Evolutionary conservation across 2,113 vertebrate genomes (phyloP).

Genomic region (Physeter macrocephalus): DNA sequence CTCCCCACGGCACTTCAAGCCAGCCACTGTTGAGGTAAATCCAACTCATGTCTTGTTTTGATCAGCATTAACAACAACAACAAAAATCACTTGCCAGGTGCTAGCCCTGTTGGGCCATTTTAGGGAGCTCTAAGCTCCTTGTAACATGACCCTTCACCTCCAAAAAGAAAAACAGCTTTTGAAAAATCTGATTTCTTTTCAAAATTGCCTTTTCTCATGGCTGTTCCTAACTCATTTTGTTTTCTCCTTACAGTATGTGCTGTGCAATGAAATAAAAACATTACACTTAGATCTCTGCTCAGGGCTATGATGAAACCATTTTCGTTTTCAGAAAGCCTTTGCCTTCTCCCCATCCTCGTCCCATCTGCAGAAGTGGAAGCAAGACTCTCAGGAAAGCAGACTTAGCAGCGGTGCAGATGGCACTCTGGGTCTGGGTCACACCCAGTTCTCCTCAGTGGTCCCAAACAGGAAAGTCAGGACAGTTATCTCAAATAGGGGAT

Average conservation of each 20-base stretch:
- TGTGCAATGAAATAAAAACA: not conserved
- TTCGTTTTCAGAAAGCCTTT: not conserved
- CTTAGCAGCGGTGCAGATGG: not conserved
- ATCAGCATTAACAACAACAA: not conserved
- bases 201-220: not conserved
- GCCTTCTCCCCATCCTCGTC: not conserved
- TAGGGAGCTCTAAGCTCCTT: conserved; percentile 52
- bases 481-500: not conserved
- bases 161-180: not conserved
- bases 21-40: conserved; percentile 82
- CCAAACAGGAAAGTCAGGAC: not conserved
- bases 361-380: not conserved
- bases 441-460: not conserved
- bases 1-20: conserved; percentile 93
- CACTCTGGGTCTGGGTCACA: not conserved
- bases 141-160: conserved; percentile 66
- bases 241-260: not conserved
- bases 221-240: not conserved
- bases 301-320: not conserved
- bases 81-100: conserved; percentile 33
- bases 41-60: conserved; percentile 83
- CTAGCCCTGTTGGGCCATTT: conserved; percentile 57
- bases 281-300: not conserved
- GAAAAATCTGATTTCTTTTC: not conserved
- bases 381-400: not conserved